phyloP scores from a whole-genome alignment of 2,113 vertebrate genomes.

The Corythornis vintsioides region DNA sequence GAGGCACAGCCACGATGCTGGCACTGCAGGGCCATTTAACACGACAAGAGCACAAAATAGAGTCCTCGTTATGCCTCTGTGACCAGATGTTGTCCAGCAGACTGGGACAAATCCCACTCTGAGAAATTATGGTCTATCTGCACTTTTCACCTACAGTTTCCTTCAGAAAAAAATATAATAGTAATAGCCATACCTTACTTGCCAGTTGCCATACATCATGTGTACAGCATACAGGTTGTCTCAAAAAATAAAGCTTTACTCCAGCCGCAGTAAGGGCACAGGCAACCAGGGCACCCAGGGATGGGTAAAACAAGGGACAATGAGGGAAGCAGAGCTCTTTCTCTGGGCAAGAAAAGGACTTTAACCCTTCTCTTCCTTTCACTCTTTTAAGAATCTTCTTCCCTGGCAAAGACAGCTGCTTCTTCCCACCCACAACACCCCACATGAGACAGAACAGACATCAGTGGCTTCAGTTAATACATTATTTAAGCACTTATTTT shows the following conservation, averaged over 20 bases:
- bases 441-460: rapidly evolving
- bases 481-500: background rate
- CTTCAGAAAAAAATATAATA: background rate
- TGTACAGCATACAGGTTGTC: background rate
- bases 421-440: rapidly evolving
- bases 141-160: background rate
- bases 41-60: background rate
- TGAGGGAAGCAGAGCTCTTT: background rate
- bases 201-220: background rate
- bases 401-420: background rate
- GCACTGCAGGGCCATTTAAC: background rate
- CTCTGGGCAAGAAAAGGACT: background rate
- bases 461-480: background rate
- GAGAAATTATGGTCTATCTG: background rate
- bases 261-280: background rate
- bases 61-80: background rate
- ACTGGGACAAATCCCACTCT: background rate
- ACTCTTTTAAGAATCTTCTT: background rate
- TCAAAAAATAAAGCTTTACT: background rate
- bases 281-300: background rate
- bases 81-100: background rate
- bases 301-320: background rate
- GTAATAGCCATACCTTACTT: background rate
- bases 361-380: background rate
- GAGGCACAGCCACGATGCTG: rapidly evolving